Percentiles rank a stretch among this genome's conserved stretches.
Evolutionary conservation across 23 tunicate genomes (phyloP).

Genomic region (Ascidia mentula): DNA sequence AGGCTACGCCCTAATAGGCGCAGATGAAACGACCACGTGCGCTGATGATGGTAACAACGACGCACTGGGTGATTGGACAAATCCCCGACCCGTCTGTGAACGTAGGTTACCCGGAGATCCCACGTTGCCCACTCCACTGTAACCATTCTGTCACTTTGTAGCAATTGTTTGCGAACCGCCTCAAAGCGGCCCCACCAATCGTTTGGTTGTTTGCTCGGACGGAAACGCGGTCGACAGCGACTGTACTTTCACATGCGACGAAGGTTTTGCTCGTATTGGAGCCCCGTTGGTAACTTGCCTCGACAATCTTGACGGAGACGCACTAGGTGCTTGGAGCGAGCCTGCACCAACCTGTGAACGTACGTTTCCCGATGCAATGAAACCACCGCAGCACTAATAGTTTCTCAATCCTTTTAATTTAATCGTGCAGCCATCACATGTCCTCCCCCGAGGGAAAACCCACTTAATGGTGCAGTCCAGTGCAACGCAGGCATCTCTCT

Average conservation of each 20-base stretch:
- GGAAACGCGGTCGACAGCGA: constrained; percentile 25
- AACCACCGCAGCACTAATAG: background rate
- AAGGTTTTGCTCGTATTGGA: constrained; percentile 33
- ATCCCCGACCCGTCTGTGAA: constrained; percentile 36
- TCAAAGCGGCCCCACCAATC: constrained; percentile 29
- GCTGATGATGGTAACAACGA: constrained; percentile 19
- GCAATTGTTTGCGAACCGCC: constrained; percentile 53
- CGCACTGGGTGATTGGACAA: constrained; percentile 28
- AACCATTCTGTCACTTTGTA: constrained; percentile 32
- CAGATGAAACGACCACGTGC: background rate
- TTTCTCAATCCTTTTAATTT: background rate
- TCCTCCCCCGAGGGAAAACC: constrained; percentile 17
- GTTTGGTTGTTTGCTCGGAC: constrained; percentile 32
- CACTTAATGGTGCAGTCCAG: constrained; percentile 11
- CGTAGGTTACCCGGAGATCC: constrained; percentile 43
- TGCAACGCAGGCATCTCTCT: constrained; percentile 17
- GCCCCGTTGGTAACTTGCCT: constrained; percentile 20
- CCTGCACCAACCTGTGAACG: constrained; percentile 54
- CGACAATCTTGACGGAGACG: constrained; percentile 56
- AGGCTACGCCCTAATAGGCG: constrained; percentile 30
- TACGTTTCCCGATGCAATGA: background rate
- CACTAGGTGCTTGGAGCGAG: constrained; percentile 52
- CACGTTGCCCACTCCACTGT: background rate
- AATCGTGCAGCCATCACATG: constrained; percentile 18
- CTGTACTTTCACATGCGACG: constrained; percentile 51